A percentile compares a stretch with the other conserved stretches of the same genome.
These are phyloP conservation scores for Octodon degus DNA, from an alignment of 2,113 vertebrate genomes.

Conservation along the genomic window DNA sequence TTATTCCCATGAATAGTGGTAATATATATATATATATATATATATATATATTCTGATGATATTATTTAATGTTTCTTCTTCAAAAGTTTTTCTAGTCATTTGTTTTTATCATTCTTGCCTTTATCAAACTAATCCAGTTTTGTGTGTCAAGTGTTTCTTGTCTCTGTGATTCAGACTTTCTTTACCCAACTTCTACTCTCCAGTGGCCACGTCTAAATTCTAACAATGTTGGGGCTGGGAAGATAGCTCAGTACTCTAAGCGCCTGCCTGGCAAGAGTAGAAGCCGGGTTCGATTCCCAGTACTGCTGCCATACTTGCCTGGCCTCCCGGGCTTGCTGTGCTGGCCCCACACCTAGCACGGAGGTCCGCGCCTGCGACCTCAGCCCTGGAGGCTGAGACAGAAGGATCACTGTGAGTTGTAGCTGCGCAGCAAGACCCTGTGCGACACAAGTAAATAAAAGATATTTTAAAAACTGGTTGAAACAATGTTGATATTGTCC, in stretches of 20 bases:
- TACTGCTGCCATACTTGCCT: no score
- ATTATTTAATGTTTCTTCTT: background rate
- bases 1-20: background rate
- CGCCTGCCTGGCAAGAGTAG: no score
- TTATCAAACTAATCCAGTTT: background rate
- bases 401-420: no score
- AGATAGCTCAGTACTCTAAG: no score
- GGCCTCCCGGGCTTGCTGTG: no score
- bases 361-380: no score
- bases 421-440: no score
- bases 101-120: background rate
- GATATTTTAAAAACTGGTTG: background rate
- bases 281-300: no score
- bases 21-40: background rate
- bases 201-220: background rate
- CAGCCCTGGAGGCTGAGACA: no score
- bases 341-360: no score
- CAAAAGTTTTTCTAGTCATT: background rate
- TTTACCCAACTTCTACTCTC: background rate
- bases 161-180: background rate
- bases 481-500: background rate
- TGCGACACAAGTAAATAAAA: no score
- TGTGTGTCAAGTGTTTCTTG: background rate
- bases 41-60: background rate
- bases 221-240: background rate